Evolutionary conservation across 1,140 invertebrate genomes (phyloP).

Genomic region (Chrysomallon squamiferum): DNA sequence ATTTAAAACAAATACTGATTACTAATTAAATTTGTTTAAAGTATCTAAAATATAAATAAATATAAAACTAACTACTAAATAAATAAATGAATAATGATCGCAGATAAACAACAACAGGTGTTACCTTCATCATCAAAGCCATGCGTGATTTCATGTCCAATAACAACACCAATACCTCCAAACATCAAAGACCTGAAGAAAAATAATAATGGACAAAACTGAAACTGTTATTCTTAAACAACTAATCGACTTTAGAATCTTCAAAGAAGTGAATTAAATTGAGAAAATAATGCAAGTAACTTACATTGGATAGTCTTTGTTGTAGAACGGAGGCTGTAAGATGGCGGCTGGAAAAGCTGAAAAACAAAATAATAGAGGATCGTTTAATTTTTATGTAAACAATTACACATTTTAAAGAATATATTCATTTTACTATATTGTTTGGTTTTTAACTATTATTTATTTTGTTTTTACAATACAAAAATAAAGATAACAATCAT

Average conservation of each 20-base stretch:
- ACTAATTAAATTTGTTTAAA: too few relatives aligned
- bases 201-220: too few relatives aligned
- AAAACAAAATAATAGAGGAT: not conserved
- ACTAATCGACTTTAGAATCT: too few relatives aligned
- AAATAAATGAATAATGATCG: too few relatives aligned
- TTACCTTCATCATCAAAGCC: conserved; percentile 69
- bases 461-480: not conserved
- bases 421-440: not conserved
- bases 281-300: not conserved
- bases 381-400: not conserved
- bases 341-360: conserved; percentile 11
- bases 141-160: conserved; percentile 70
- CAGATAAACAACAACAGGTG: too few relatives aligned
- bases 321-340: conserved; percentile 12
- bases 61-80: too few relatives aligned
- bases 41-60: too few relatives aligned
- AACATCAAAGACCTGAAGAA: conserved; percentile 65
- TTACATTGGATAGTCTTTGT: conserved; percentile 12
- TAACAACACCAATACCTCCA: conserved; percentile 69
- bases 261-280: too few relatives aligned
- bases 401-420: too few relatives aligned
- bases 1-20: too few relatives aligned
- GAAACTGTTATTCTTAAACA: too few relatives aligned
- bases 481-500: not conserved
- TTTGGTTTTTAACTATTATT: not conserved